phyloP scores from a whole-genome alignment of 1,140 invertebrate species.

The Drosophila baimaii region DNA sequence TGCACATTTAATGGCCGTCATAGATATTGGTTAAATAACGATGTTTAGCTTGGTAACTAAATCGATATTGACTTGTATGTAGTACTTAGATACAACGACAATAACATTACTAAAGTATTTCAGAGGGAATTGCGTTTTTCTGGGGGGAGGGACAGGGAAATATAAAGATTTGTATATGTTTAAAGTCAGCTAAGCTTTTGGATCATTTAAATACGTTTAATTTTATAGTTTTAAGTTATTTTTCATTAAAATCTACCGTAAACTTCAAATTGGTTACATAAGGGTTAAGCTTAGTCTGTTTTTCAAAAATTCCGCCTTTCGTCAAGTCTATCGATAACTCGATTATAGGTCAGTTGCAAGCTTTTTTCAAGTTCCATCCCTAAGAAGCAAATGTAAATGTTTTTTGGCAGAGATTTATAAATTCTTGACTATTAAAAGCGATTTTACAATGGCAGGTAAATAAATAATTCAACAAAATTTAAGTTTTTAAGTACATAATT shows the following conservation, averaged over 20 bases:
- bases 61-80: conserved; percentile 46
- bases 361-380: not conserved
- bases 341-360: not conserved
- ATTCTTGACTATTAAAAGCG: not conserved
- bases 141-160: not conserved
- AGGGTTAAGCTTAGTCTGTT: not conserved
- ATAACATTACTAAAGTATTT: conserved; percentile 47
- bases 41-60: conserved; percentile 28
- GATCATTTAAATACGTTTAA: too few species aligned
- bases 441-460: conserved; percentile 51
- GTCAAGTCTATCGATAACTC: not conserved
- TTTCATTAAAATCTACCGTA: not conserved
- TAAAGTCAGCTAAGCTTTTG: not conserved
- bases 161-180: not conserved
- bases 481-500: not conserved
- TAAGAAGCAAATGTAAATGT: not conserved
- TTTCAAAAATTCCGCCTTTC: not conserved
- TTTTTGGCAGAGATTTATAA: not conserved
- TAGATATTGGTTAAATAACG: conserved; percentile 31
- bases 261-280: not conserved
- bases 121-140: not conserved
- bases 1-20: conserved; percentile 11
- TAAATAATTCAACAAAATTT: not conserved
- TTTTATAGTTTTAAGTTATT: not conserved
- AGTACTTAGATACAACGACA: conserved; percentile 42